Conservation (phyloP, 2,113 vertebrate species). For the Nansenia antarctica region DNA sequence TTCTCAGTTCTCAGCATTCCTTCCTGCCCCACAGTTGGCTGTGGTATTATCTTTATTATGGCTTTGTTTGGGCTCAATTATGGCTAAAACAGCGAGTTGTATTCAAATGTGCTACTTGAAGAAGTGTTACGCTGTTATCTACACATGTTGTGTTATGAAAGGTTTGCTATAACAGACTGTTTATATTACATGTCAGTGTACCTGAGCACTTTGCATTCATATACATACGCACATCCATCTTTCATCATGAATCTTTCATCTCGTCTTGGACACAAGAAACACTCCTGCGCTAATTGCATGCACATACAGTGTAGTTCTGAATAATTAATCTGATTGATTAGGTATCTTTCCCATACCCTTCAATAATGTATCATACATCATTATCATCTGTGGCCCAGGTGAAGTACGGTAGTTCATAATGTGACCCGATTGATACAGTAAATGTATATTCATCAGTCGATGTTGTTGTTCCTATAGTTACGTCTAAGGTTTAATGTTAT, state of each 20-base stretch:
- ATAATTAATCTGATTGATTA: conserved; percentile 62
- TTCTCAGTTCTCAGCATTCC: conserved; percentile 36
- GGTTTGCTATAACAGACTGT: too few relatives aligned
- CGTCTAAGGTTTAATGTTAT: conserved; percentile 20
- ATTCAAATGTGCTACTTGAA: too few relatives aligned
- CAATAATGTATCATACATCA: conserved; percentile 56
- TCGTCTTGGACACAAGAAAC: not conserved
- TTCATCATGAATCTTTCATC: not conserved
- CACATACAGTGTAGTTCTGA: too few relatives aligned
- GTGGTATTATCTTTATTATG: conserved; percentile 30
- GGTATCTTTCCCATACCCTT: conserved; percentile 38
- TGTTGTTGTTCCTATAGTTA: not conserved
- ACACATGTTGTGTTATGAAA: too few relatives aligned
- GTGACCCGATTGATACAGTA: conserved; percentile 62
- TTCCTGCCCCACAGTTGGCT: conserved; percentile 33
- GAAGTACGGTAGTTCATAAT: conserved; percentile 60
- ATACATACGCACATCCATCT: not conserved
- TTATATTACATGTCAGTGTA: too few relatives aligned
- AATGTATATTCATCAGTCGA: conserved; percentile 53
- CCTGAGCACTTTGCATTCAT: not conserved
- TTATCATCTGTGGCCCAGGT: conserved; percentile 38
- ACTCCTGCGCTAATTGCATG: too few relatives aligned
- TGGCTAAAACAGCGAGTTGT: too few relatives aligned
- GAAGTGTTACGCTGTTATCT: too few relatives aligned
- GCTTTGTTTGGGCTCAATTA: too few relatives aligned